Base-by-base conservation (phyloP, 2,797 vertebrate species). In the Spondyliosoma cantharus region DNA sequence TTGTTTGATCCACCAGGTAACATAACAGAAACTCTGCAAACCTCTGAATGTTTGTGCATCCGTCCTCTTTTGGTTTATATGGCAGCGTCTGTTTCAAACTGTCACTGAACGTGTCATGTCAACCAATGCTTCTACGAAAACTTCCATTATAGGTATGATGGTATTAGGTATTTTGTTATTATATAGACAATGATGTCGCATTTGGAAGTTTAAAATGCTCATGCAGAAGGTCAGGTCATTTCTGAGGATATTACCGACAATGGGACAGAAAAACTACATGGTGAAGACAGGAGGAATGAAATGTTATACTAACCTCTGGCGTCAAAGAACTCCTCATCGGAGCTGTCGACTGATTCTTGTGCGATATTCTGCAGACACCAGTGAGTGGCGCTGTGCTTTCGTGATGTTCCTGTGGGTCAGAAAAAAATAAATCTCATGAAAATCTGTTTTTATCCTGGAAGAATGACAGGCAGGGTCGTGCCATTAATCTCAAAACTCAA, bases 321-420 rank as follows among this genome's bases (percentile, higher is more conserved):
- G 78, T 99, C 98, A 20, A 99, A 99, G 94, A 98, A 99, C 93
- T 99, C 98, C 82, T 99, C 98, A 74, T 99, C 98, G 0, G 97
- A 99, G 93, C 98, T 99, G 90, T 98, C 98, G 16, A 97, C 96
- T 0, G 98, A 97, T 86, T 99, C 97, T 8, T 96, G 95, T 37
- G 96, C 95, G 74, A 97, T 95, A 27, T 96, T 95, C 93, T 95
- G 96, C 94, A 97, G 91, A 85, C 95, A 96, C 97, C 96, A 96
- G 78, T 96, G 96, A 80, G 96, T 60, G 49, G 95, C 89, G 76
- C 95, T 95, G 85, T 95, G 95, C 71, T 93, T 96, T 80, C 94
- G 87, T 0, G 91, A 87, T 42, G 94, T 93, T 86, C 94, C 97
- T 98, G 91, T 14, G 62, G 57, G 74, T 32, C 5, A 87, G 66